These are phyloP conservation scores for Ctenochaetus hawaiiensis DNA, from an alignment of 2,797 vertebrate species.

Conservation along the genomic window DNA sequence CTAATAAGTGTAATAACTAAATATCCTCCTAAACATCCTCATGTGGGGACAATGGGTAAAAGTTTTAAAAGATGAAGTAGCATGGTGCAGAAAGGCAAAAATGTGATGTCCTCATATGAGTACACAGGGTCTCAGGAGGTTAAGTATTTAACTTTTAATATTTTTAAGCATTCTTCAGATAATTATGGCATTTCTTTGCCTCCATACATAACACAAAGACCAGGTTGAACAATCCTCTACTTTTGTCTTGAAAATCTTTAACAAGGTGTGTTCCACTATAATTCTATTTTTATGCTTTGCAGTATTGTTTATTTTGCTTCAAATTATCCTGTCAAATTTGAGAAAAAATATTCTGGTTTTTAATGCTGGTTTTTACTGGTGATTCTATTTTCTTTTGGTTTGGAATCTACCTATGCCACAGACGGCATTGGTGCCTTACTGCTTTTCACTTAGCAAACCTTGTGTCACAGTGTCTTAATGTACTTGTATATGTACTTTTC, in stretches of 20 bases:
- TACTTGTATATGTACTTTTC: slow-evolving; percentile 79
- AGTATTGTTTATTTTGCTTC: slow-evolving; percentile 35
- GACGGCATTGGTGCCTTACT: slow-evolving; percentile 89
- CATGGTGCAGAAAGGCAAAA: too few relatives aligned
- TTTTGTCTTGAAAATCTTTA: slow-evolving; percentile 58
- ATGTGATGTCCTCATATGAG: too few relatives aligned
- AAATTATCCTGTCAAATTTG: slow-evolving; percentile 31
- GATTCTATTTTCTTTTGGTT: slow-evolving; percentile 62
- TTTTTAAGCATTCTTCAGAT: not conserved
- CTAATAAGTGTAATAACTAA: too few relatives aligned
- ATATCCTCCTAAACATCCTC: too few relatives aligned
- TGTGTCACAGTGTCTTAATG: slow-evolving; percentile 79
- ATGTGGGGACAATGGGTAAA: too few relatives aligned
- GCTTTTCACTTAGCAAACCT: slow-evolving; percentile 79
- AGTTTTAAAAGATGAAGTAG: too few relatives aligned
- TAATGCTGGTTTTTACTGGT: slow-evolving; percentile 26
- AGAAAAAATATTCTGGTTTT: slow-evolving; percentile 22
- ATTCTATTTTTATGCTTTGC: slow-evolving; percentile 55
- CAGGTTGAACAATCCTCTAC: not conserved
- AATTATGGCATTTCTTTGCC: not conserved
- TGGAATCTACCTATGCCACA: slow-evolving; percentile 82
- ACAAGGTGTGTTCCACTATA: slow-evolving; percentile 67
- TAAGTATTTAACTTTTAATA: not conserved
- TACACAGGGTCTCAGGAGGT: too few relatives aligned
- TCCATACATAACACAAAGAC: slow-evolving; percentile 3